Base-by-base conservation (phyloP, 2,888 invertebrate species). In the Flexamia atlantica region DNA sequence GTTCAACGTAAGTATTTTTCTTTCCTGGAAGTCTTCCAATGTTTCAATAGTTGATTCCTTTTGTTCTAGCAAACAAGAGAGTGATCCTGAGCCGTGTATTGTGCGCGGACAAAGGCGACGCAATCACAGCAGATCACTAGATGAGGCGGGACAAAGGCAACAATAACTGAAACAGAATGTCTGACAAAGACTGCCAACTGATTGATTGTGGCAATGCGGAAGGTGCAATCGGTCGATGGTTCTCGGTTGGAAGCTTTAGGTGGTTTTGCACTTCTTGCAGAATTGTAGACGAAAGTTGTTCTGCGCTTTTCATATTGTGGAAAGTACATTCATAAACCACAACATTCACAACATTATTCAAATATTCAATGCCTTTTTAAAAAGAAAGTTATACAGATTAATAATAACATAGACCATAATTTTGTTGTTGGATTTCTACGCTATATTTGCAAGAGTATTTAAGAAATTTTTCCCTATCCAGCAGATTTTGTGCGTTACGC, bases 161-260 rank as follows among this genome's bases (percentile, higher is more conserved):
- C 79, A 79, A 79, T 79, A 79, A 79, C 79, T 79, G 53, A 79
- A 76, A 76, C 74, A 76, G 74, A 76, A 76, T 76, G 74, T 42
- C 74, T 76, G 74, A 79, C 79, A 79, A 79, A 79, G 79, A 79
- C 76, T 40, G 28, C 7, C 50, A 20, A 28, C 79, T 79, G 79
- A 79, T 79, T 79, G 79, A 79, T 79, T 57, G 79, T 57, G 10
- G 30, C 36, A 50, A 76, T 50, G 76, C 50, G 28, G 50, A 76
- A 46, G 76, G 76, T 28, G 50, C 76, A 76, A 76, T 76, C 76
- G 50, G 40, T 5, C n/a, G 4, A 20, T 60, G 60, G 32, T 68
- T 57, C 23, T 57, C 23, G 23, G 57, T 17, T 46, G 10, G 46
- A 3, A 46, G 46, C 17, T 46, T 12, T 7, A 7, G n/a, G 46